Conservation (phyloP, 2,888 invertebrate species). For the Drosophila ezoana region DNA sequence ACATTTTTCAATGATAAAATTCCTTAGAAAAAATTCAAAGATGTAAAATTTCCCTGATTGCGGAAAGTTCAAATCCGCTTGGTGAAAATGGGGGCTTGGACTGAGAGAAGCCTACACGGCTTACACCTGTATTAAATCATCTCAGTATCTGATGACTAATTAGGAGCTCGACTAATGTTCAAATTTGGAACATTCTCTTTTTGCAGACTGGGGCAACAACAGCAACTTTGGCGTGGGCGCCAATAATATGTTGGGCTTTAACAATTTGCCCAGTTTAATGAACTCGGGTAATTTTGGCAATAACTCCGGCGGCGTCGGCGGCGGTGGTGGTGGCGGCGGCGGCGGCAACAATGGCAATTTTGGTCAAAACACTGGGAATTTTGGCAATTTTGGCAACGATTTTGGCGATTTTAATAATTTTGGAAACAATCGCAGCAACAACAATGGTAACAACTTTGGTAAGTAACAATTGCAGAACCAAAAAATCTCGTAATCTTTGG, state of each 20-base stretch:
- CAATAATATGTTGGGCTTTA: conserved; percentile 83
- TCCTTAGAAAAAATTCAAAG: no score
- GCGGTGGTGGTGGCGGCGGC: conserved; percentile 44
- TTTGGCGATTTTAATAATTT: conserved; percentile 70
- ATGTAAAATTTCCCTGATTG: no score
- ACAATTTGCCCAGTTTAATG: conserved; percentile 78
- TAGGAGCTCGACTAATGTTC: conserved; percentile 12
- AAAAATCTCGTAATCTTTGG: not conserved
- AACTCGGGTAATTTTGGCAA: conserved; percentile 80
- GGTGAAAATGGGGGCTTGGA: no score
- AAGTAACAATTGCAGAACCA: conserved; percentile 20
- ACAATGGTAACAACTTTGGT: conserved; percentile 65
- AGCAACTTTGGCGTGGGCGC: conserved; percentile 79
- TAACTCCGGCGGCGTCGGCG: conserved; percentile 77
- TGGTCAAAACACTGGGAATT: conserved; percentile 68
- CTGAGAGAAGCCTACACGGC: no score
- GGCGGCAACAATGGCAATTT: conserved; percentile 65
- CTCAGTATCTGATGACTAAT: not conserved
- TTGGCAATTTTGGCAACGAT: conserved; percentile 67
- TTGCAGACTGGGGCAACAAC: conserved; percentile 78
- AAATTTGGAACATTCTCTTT: conserved; percentile 21
- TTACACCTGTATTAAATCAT: no score
- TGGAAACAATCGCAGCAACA: conserved; percentile 68
- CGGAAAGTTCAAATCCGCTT: no score
- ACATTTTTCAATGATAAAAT: no score